Evolutionary conservation across 2,797 vertebrate genomes (phyloP), one percentile per base, ranked within the genome.

Genomic region (Sebastes trivittatus): DNA sequence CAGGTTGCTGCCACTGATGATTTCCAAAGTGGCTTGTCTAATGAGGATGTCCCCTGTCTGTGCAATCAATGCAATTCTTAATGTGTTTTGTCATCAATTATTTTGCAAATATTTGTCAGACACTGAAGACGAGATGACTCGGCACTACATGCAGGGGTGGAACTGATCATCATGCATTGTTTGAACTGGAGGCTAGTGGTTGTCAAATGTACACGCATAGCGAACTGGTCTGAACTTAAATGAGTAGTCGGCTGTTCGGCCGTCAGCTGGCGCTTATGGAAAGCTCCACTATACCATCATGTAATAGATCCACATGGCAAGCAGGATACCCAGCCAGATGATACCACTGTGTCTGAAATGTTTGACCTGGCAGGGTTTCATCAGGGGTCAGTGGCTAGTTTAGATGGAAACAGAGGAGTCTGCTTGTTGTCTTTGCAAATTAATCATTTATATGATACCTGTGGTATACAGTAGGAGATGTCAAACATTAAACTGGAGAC

Each of bases 321-420:
- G 54, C 30, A 25, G 55, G 52, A 10, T 23, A 6, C n/a, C 11
- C 16, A 38, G 62, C 18, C 25, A 38, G 70, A 36, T 22, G 52
- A 27, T 25, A 36, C 16, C 54, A 22, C 18, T 55, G 23, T 32
- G 13, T 70, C 69, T 13, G 32, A 64, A 68, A 55, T 61, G 11
- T 81, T 79, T 77, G 62, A 72, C 25, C 56, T 63, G 69, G 27
- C 72, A 71, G 11, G 5, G 2, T 20, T 75, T 79, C 49, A 64
- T 58, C 36, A 61, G 22, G 82, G 69, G 36, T 75, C 36, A 74
- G 22, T 18, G 8, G 16, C 11, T 25, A 18, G 11, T 73, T 61
- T 18, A 6, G 25, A 3, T 16, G n/a, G 29, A 61, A 72, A 72
- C 59, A 23, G 38, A 71, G 63, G 55, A 46, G 65, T 10, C 20